phyloP scores from a whole-genome alignment of 1,140 invertebrate genomes.

The Bactericera cockerelli region DNA sequence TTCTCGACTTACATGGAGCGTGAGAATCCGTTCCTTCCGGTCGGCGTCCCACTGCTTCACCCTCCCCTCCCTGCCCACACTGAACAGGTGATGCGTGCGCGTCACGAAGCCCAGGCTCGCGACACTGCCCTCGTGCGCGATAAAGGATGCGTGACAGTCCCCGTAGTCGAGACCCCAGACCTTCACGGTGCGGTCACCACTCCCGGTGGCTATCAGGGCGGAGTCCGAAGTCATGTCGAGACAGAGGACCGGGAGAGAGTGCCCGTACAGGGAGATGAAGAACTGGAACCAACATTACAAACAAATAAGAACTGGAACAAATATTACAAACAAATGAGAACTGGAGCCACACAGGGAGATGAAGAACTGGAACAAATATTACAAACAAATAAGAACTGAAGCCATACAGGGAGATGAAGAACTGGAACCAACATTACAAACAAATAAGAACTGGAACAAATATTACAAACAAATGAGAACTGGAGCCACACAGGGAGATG shows the following conservation, averaged over 20 bases:
- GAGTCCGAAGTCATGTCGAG: conserved; percentile 91
- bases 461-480: too few species aligned
- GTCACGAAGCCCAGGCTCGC: conserved; percentile 77
- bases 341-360: too few species aligned
- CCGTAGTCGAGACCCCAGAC: conserved; percentile 99
- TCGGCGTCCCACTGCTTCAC: conserved; percentile 97
- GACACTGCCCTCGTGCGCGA: conserved; percentile 90
- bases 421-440: too few species aligned
- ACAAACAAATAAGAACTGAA: too few species aligned
- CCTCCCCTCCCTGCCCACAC: conserved; percentile 80
- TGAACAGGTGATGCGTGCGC: conserved; percentile 85
- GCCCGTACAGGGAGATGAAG: conserved; percentile 89
- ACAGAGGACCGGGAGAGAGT: conserved; percentile 84
- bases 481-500: too few species aligned
- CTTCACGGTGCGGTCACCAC: conserved; percentile 88
- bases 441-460: too few species aligned
- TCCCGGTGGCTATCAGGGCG: conserved; percentile 78
- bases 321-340: too few species aligned
- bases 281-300: too few species aligned
- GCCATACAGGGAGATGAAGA: too few species aligned
- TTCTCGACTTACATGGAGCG: conserved; percentile 64
- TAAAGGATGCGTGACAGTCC: conserved; percentile 76
- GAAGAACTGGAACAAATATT: too few species aligned
- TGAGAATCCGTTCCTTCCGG: conserved; percentile 76
- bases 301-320: too few species aligned